phyloP scores from a whole-genome alignment of 2,113 vertebrate species.

The Podocnemis expansa region DNA sequence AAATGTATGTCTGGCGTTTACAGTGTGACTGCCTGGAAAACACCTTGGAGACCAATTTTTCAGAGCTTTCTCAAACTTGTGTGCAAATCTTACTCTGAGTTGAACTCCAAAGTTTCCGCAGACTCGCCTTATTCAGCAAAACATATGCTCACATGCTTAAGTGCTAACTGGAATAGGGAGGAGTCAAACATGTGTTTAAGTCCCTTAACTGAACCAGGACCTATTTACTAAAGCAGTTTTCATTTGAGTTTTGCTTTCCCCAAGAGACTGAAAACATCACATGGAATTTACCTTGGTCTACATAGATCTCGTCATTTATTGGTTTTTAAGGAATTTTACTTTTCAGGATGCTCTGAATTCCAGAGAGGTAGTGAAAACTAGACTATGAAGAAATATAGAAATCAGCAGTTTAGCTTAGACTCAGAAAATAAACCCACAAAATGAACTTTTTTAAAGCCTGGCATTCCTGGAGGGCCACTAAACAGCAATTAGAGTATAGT shows the following conservation, averaged over 20 bases:
- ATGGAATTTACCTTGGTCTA: neutral
- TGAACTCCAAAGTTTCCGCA: neutral
- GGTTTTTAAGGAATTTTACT: neutral
- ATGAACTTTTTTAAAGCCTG: neutral
- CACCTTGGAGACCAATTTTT: conserved; percentile 18
- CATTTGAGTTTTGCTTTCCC: neutral
- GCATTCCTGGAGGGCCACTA: neutral
- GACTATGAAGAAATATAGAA: neutral
- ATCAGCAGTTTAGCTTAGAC: neutral
- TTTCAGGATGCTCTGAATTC: rapidly evolving
- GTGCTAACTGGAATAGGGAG: rapidly evolving
- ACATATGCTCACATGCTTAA: neutral
- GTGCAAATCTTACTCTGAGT: too few relatives aligned
- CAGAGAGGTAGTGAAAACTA: neutral
- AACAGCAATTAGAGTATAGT: neutral
- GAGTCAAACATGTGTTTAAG: neutral
- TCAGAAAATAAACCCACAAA: neutral
- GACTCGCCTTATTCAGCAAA: neutral
- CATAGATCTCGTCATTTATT: neutral
- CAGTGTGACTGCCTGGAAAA: neutral
- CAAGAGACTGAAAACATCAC: neutral
- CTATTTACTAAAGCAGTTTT: neutral
- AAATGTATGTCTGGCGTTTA: neutral
- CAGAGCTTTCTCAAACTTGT: neutral
- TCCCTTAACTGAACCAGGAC: neutral